These are phyloP conservation scores for Sarcophaga carnaria DNA, from an alignment of 2,888 invertebrate genomes.

Conservation along the genomic window DNA sequence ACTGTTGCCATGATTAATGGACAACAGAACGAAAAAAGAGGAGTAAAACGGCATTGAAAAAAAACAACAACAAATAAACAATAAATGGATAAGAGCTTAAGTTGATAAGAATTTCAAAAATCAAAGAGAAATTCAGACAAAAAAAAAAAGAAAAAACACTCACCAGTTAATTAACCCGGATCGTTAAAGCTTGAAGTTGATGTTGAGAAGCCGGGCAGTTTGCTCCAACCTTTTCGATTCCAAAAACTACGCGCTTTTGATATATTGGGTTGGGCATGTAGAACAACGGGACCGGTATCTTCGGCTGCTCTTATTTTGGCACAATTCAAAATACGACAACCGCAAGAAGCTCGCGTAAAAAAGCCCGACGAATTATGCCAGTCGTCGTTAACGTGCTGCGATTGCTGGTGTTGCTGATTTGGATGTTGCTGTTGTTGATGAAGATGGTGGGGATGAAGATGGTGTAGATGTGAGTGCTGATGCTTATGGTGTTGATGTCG, in stretches of 20 bases:
- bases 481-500: not conserved
- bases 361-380: constrained; percentile 72
- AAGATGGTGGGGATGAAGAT: too few species aligned
- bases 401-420: not conserved
- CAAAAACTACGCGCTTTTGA: constrained; percentile 84
- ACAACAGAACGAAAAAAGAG: too few species aligned
- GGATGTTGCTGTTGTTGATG: not conserved
- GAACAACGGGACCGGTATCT: constrained; percentile 79
- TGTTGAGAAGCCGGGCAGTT: constrained; percentile 89
- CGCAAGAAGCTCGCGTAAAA: constrained; percentile 81
- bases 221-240: constrained; percentile 91
- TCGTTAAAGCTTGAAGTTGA: constrained; percentile 88
- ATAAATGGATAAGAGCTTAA: not conserved
- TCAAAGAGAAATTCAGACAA: not conserved
- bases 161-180: constrained; percentile 84
- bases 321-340: constrained; percentile 79
- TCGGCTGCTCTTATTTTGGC: constrained; percentile 83
- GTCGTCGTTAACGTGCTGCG: constrained; percentile 36
- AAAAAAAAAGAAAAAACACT: constrained; percentile 78
- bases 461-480: too few species aligned
- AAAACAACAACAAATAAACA: constrained; percentile 26
- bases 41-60: too few species aligned
- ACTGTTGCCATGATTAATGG: too few species aligned
- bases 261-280: constrained; percentile 73
- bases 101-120: too few species aligned